These are phyloP conservation scores for Planiliza haematocheilus DNA, from an alignment of 2,113 vertebrate species.

Conservation along the genomic window DNA sequence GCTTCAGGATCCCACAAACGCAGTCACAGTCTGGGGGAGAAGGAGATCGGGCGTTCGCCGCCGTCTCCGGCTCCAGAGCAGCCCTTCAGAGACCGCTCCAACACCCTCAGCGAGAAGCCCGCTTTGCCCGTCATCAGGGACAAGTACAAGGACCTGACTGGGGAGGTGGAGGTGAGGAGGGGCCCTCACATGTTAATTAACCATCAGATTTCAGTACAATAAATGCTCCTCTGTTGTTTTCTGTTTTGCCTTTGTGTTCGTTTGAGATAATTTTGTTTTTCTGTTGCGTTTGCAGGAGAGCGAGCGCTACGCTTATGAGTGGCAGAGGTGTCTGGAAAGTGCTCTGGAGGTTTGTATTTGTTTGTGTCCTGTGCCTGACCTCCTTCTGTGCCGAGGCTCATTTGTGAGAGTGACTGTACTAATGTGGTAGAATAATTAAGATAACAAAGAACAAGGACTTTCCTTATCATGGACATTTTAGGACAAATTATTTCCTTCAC, in stretches of 20 bases:
- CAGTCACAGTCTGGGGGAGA: constrained; percentile 95
- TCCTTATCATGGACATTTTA: not conserved
- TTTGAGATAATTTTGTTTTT: constrained; percentile 27
- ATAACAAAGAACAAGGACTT: constrained; percentile 11
- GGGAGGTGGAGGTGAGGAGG: constrained; percentile 94
- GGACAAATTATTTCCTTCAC: constrained; percentile 5
- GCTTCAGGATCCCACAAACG: constrained; percentile 93
- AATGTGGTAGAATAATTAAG: constrained; percentile 36
- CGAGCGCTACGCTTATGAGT: constrained; percentile 96
- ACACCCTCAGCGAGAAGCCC: constrained; percentile 93
- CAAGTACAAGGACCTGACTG: constrained; percentile 98
- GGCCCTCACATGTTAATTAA: not conserved
- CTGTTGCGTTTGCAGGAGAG: constrained; percentile 87
- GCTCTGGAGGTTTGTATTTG: constrained; percentile 89
- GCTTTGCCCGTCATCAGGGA: constrained; percentile 95
- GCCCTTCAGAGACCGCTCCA: constrained; percentile 93
- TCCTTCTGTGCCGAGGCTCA: not conserved
- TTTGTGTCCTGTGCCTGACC: constrained; percentile 29
- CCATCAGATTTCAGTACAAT: not conserved
- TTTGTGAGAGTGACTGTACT: not conserved
- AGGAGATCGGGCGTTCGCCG: constrained; percentile 90
- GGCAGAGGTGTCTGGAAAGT: constrained; percentile 95
- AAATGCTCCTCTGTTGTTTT: not conserved
- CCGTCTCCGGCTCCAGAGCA: constrained; percentile 88
- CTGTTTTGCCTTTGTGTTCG: constrained; percentile 24